Evolutionary conservation across 2,797 vertebrate genomes (phyloP).

Genomic region (Mergus octosetaceus): DNA sequence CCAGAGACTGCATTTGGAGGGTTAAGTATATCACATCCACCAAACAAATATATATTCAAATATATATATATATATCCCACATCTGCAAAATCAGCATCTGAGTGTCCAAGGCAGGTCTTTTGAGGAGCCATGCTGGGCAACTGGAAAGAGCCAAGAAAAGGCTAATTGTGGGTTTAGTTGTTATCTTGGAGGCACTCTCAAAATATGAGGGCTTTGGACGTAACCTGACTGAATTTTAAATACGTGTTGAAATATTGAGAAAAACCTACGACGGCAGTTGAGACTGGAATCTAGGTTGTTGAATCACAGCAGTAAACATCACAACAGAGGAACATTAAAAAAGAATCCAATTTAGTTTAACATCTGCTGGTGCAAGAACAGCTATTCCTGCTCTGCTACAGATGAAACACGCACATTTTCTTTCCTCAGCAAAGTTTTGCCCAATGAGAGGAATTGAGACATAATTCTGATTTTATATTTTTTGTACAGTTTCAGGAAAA

Average conservation of each 20-base stretch:
- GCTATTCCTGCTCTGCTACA: not conserved
- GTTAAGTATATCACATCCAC: not conserved
- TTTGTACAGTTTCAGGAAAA: not conserved
- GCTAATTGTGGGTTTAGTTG: not conserved
- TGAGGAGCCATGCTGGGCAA: not conserved
- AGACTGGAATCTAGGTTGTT: not conserved
- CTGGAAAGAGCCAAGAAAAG: not conserved
- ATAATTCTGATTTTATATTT: not conserved
- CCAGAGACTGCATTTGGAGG: not conserved
- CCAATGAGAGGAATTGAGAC: not conserved
- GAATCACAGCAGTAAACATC: not conserved
- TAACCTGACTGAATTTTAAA: not conserved
- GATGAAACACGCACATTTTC: not conserved
- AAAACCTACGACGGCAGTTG: not conserved
- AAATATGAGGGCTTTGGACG: not conserved
- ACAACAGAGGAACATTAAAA: not conserved
- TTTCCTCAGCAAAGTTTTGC: not conserved
- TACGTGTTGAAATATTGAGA: not conserved
- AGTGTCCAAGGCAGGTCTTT: not conserved
- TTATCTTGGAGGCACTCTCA: not conserved
- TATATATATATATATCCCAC: not conserved
- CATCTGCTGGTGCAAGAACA: conserved; percentile 5
- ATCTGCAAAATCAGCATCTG: not conserved
- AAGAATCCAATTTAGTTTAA: not conserved
- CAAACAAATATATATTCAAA: not conserved